These are phyloP conservation scores for Ichneumoninae sp. DNA, from an alignment of 2,888 invertebrate genomes.

Conservation along the genomic window DNA sequence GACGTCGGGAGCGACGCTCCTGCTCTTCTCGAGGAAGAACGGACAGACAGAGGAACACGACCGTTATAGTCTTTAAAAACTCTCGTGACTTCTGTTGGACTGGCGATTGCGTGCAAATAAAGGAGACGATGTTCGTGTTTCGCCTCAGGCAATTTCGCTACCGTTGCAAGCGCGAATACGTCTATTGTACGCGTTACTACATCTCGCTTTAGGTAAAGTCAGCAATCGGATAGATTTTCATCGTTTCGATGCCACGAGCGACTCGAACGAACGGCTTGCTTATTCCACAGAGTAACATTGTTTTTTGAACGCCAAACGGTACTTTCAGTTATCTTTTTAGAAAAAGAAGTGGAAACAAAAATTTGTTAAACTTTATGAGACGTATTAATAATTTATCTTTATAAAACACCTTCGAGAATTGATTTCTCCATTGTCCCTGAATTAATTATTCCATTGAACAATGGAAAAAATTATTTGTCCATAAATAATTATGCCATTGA, in stretches of 20 bases:
- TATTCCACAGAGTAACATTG: no score
- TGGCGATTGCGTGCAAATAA: background rate
- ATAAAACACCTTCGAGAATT: no score
- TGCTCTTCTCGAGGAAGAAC: slow-evolving; percentile 10
- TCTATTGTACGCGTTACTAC: background rate
- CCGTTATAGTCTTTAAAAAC: background rate
- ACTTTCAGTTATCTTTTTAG: no score
- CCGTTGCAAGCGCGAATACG: background rate
- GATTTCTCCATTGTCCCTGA: no score
- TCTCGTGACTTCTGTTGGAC: background rate
- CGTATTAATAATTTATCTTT: no score
- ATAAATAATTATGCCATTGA: no score
- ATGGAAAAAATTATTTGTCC: no score
- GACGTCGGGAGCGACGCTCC: slow-evolving; percentile 30
- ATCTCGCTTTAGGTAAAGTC: background rate
- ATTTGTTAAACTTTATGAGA: no score
- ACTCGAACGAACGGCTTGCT: background rate
- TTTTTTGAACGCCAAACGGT: no score
- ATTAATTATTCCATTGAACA: no score
- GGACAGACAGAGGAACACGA: background rate
- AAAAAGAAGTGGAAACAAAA: no score
- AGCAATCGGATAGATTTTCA: background rate
- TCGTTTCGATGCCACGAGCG: background rate
- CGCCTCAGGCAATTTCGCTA: slow-evolving; percentile 6
- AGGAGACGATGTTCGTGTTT: slow-evolving; percentile 21